Evolutionary conservation across 2,888 invertebrate genomes (phyloP).

Genomic region (Capitulum mitella): DNA sequence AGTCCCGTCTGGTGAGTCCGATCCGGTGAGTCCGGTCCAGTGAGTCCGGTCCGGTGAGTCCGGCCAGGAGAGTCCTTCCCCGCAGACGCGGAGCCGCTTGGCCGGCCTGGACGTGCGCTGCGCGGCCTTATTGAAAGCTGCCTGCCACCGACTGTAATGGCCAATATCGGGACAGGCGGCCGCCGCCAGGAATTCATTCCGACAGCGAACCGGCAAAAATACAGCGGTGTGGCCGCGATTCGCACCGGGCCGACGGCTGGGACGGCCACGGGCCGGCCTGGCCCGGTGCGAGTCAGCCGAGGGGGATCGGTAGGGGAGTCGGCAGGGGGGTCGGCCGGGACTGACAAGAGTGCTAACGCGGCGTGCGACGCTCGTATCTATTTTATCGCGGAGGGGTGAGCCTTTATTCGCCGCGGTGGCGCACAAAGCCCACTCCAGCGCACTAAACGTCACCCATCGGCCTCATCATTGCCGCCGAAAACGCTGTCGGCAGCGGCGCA

Average conservation of each 20-base stretch:
- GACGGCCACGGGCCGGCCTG: too few species aligned
- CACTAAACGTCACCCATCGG: background rate
- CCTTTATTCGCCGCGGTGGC: background rate
- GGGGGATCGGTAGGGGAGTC: too few species aligned
- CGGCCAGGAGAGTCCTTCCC: too few species aligned
- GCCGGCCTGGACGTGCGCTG: too few species aligned
- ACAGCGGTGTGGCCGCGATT: background rate
- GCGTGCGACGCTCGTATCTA: background rate
- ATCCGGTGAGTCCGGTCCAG: too few species aligned
- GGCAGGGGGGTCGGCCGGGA: too few species aligned
- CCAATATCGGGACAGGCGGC: background rate
- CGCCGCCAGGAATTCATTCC: background rate
- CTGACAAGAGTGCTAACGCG: background rate
- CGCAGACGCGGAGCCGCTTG: too few species aligned
- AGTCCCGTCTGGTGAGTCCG: too few species aligned
- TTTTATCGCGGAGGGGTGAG: background rate
- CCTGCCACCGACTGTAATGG: background rate
- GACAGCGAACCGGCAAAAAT: background rate
- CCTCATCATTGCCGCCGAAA: background rate
- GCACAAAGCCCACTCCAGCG: background rate
- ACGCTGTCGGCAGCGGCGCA: background rate
- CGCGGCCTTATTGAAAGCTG: background rate
- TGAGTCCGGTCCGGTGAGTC: too few species aligned
- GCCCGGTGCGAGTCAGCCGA: too few species aligned
- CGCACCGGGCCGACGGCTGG: background rate